A percentile compares a stretch with the other conserved stretches of the same genome.
These are phyloP conservation scores for Buathra laborator DNA, from an alignment of 2,888 invertebrate species.

Conservation along the genomic window DNA sequence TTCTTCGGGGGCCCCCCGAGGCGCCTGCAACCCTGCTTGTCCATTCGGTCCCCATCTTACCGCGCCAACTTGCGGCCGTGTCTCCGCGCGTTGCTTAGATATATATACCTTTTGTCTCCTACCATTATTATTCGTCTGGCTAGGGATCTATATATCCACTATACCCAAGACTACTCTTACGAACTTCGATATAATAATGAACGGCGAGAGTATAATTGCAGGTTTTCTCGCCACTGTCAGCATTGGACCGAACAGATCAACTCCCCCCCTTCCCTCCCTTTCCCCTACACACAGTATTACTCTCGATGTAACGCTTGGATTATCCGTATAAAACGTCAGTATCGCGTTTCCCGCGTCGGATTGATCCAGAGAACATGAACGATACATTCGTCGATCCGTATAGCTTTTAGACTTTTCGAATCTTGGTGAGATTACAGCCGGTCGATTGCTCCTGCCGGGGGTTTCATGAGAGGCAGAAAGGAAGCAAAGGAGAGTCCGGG, in stretches of 20 bases:
- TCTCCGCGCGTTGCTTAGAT: conserved; percentile 55
- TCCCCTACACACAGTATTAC: neutral
- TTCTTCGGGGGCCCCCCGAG: conserved; percentile 68
- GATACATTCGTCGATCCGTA: conserved; percentile 6
- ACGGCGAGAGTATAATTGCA: conserved; percentile 48
- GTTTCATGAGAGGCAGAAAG: conserved; percentile 35
- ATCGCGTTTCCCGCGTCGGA: conserved; percentile 8
- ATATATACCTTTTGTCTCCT: conserved; percentile 49
- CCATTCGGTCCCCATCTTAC: conserved; percentile 57
- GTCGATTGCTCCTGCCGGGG: conserved; percentile 58
- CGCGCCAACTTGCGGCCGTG: conserved; percentile 46
- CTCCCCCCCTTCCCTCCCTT: neutral
- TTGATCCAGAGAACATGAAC: conserved; percentile 22
- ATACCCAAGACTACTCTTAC: neutral
- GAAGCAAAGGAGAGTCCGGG: conserved; percentile 30
- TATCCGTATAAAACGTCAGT: neutral
- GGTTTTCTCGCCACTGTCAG: conserved; percentile 42
- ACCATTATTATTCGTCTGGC: conserved; percentile 45
- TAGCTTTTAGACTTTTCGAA: conserved; percentile 53
- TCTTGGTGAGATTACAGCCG: conserved; percentile 59
- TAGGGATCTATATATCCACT: neutral
- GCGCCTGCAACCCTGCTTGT: conserved; percentile 69
- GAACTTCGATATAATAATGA: conserved; percentile 39
- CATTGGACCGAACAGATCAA: conserved; percentile 27
- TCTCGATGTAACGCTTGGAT: conserved; percentile 10